These are phyloP conservation scores for Eupithecia abbreviata DNA, from an alignment of 2,888 invertebrate species.

Conservation along the genomic window DNA sequence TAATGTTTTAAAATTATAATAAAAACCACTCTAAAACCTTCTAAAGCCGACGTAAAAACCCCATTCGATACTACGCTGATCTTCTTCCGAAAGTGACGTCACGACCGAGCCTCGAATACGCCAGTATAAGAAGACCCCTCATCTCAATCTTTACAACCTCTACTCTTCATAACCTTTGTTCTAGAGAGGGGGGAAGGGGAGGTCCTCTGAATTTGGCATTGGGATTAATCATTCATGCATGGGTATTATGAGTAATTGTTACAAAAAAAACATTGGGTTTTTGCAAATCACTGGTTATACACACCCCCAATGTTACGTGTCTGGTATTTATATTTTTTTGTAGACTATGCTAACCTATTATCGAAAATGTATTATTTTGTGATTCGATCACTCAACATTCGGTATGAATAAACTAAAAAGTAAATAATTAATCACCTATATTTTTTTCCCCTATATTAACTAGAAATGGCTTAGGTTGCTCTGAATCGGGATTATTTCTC, in stretches of 20 bases:
- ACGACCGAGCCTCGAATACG: conserved; percentile 18
- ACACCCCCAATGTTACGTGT: conserved; percentile 47
- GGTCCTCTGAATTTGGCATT: conserved; percentile 27
- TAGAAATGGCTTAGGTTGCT: no score
- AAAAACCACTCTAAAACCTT: conserved; percentile 44
- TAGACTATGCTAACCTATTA: background rate
- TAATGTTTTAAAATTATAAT: background rate
- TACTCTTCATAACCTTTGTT: background rate
- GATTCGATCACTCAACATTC: no score
- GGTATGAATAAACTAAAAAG: no score
- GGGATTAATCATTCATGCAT: conserved; percentile 22
- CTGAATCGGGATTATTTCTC: no score
- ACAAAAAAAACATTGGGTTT: conserved; percentile 25
- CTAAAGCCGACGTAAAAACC: conserved; percentile 54
- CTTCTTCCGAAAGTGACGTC: conserved; percentile 48
- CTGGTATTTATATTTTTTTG: conserved; percentile 9
- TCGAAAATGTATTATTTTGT: no score
- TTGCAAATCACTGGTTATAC: conserved; percentile 46
- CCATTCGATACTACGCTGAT: conserved; percentile 41
- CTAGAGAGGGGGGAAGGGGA: conserved; percentile 1
- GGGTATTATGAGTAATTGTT: conserved; percentile 33
- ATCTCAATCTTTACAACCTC: conserved; percentile 12
- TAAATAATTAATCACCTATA: no score
- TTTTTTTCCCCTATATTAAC: no score
- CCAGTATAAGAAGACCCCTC: conserved; percentile 45